These are phyloP conservation scores for Schizothorax lantsangensis DNA, from an alignment of 2,797 vertebrate genomes.

Conservation along the genomic window DNA sequence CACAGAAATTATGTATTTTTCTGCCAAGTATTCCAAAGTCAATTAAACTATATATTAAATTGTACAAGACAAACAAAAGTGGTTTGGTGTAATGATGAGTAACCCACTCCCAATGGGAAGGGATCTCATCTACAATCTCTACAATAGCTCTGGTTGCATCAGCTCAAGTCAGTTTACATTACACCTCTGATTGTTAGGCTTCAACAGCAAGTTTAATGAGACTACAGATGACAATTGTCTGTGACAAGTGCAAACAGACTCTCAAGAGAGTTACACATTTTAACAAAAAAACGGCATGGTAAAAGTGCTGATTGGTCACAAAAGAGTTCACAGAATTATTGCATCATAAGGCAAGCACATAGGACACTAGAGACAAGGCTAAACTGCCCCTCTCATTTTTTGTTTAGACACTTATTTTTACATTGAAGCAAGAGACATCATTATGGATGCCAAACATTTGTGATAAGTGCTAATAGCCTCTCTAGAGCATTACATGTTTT, in stretches of 20 bases:
- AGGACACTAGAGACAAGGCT: neutral
- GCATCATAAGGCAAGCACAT: neutral
- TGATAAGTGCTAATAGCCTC: neutral
- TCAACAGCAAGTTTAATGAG: conserved; percentile 21
- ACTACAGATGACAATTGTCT: neutral
- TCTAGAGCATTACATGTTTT: neutral
- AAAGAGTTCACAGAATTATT: neutral
- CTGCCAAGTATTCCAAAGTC: neutral
- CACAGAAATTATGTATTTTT: neutral
- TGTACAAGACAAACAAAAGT: neutral
- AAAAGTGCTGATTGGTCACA: conserved; percentile 37
- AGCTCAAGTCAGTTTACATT: conserved; percentile 7
- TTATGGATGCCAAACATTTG: neutral
- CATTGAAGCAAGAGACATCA: neutral
- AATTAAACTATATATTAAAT: neutral
- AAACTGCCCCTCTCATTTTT: neutral
- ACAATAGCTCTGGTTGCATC: conserved; percentile 13
- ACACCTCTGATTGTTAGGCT: conserved; percentile 34
- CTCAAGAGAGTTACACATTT: conserved; percentile 3
- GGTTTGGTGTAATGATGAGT: neutral
- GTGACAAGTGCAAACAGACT: neutral
- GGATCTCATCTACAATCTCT: neutral
- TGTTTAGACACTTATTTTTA: neutral
- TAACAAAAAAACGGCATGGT: neutral
- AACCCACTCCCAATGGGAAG: neutral